phyloP scores from a whole-genome alignment of 2,797 vertebrate species.

The Catostomus latipinnis region DNA sequence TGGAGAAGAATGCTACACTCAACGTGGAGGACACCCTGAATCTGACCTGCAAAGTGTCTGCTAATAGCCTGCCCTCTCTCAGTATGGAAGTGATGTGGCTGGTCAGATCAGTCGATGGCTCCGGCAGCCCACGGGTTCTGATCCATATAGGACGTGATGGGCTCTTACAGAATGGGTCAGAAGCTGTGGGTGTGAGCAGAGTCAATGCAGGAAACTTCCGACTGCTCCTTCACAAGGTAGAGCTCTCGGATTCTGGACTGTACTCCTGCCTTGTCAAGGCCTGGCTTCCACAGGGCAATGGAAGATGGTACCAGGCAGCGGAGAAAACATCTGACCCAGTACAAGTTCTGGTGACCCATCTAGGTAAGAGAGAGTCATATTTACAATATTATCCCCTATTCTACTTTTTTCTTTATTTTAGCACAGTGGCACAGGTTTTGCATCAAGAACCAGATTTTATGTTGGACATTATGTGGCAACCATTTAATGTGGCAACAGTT shows the following conservation, averaged over 20 bases:
- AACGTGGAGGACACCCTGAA: constrained; percentile 80
- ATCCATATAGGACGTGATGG: constrained; percentile 80
- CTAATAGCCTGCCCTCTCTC: constrained; percentile 77
- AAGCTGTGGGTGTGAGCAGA: constrained; percentile 76
- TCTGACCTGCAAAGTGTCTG: constrained; percentile 84
- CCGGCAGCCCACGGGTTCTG: constrained; percentile 67
- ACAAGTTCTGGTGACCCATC: constrained; percentile 78
- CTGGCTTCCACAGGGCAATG: constrained; percentile 82
- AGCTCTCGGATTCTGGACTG: constrained; percentile 77
- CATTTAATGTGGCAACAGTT: too few species aligned
- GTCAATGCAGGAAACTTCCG: constrained; percentile 77
- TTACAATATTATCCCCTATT: background rate
- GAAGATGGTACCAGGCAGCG: constrained; percentile 85
- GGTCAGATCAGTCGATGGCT: constrained; percentile 70
- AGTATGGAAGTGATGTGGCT: constrained; percentile 87
- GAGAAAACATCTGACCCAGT: constrained; percentile 82
- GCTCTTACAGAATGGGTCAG: constrained; percentile 77
- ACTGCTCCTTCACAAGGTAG: constrained; percentile 79
- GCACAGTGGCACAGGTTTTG: too few species aligned
- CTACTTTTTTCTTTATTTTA: too few species aligned
- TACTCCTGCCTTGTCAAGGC: constrained; percentile 85
- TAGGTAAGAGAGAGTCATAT: constrained; percentile 79
- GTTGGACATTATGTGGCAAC: too few species aligned
- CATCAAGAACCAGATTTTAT: too few species aligned
- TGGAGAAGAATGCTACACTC: constrained; percentile 74